phyloP scores from a whole-genome alignment of 2,113 vertebrate species.

The Vulpes ferrilata region DNA sequence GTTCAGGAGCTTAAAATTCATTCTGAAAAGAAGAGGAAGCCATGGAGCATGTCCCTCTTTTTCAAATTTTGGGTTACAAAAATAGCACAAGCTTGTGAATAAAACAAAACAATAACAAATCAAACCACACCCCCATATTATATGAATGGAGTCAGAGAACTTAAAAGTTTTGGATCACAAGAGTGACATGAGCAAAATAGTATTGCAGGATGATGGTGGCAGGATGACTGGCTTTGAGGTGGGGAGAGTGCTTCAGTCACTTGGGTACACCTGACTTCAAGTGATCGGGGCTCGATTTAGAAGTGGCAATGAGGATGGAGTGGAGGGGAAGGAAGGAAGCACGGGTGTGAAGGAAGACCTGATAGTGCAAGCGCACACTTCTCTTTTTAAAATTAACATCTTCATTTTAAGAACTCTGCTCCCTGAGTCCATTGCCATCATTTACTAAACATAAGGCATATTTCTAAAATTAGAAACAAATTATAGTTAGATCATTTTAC shows the following conservation, averaged over 20 bases:
- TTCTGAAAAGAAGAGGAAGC: neutral
- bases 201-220: neutral
- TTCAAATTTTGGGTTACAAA: conserved; percentile 17
- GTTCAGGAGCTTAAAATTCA: neutral
- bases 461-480: conserved; percentile 36
- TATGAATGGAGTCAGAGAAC: neutral
- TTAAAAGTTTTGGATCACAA: neutral
- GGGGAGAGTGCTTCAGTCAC: accelerated
- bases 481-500: neutral
- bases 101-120: neutral
- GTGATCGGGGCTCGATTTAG: neutral
- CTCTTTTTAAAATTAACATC: neutral
- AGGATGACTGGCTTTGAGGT: neutral
- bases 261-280: neutral
- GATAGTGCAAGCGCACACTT: neutral
- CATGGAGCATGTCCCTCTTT: neutral
- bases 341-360: neutral
- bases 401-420: conserved; percentile 6
- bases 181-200: neutral
- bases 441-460: neutral
- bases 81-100: neutral
- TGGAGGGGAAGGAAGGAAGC: neutral
- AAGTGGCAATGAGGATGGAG: neutral
- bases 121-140: neutral
- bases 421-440: neutral